Evolutionary conservation across 2,113 vertebrate species (phyloP).

Genomic region (Lycocorax pyrrhopterus): DNA sequence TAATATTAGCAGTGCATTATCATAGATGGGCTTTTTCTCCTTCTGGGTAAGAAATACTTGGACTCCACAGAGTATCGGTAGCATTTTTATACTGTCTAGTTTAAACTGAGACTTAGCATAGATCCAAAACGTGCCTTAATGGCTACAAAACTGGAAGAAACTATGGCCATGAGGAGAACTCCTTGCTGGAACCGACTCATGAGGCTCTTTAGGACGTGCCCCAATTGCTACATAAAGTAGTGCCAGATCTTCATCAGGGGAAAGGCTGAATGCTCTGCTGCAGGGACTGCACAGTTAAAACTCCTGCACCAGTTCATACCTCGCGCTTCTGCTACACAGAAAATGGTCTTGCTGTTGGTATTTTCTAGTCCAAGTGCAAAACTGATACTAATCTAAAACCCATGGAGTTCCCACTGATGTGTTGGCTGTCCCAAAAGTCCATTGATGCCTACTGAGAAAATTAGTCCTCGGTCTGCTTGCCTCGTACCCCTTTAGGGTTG

Average conservation of each 20-base stretch:
- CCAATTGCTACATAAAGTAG: background rate
- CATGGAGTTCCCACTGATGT: background rate
- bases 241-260: background rate
- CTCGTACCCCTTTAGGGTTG: background rate
- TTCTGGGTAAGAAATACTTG: background rate
- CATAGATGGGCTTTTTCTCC: background rate
- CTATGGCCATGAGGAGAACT: background rate
- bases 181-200: background rate
- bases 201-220: background rate
- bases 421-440: background rate
- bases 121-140: background rate
- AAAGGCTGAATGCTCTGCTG: background rate
- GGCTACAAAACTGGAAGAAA: background rate
- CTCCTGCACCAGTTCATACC: background rate
- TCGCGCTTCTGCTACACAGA: rapidly evolving
- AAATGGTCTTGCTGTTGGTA: background rate
- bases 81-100: background rate
- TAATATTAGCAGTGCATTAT: background rate
- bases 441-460: background rate
- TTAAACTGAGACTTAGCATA: background rate
- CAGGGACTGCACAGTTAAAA: background rate
- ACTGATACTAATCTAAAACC: background rate
- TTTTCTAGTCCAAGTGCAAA: background rate
- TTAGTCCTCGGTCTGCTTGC: background rate
- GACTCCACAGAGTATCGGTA: background rate